Conservation (phyloP, 2,113 vertebrate species). For the Sula dactylatra region DNA sequence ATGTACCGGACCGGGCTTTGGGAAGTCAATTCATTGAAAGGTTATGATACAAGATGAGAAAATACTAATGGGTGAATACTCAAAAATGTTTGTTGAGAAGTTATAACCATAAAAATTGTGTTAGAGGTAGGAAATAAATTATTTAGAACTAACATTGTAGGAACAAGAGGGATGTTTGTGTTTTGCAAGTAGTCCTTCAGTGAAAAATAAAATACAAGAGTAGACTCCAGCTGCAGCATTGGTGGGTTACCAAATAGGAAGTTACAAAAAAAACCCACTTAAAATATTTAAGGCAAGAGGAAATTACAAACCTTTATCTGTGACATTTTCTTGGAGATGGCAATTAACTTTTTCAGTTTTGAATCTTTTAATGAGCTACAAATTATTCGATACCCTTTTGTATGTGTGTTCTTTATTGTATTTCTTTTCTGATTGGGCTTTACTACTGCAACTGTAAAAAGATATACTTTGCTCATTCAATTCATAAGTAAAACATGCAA, state of each 20-base stretch:
- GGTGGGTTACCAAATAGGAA: neutral
- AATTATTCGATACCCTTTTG: slow-evolving; percentile 12
- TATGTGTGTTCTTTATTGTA: neutral
- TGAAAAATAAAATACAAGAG: slow-evolving; percentile 23
- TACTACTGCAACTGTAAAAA: neutral
- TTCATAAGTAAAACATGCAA: neutral
- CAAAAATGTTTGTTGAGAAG: neutral
- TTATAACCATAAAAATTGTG: neutral
- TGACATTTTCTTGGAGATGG: slow-evolving; percentile 37
- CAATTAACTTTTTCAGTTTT: slow-evolving; percentile 22
- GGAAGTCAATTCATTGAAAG: neutral
- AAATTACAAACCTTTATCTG: slow-evolving; percentile 21
- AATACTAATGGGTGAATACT: neutral
- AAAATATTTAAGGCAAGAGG: neutral
- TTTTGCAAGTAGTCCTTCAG: slow-evolving; percentile 24
- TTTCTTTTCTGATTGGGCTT: neutral
- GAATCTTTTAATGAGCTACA: slow-evolving; percentile 39
- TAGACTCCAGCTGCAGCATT: neutral
- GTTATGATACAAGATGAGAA: neutral
- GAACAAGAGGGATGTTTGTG: neutral
- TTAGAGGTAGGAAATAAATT: neutral
- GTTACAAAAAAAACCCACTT: neutral
- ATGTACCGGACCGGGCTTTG: neutral
- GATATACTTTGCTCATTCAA: neutral
- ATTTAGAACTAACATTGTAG: neutral